These are phyloP conservation scores for Prolemur simus DNA, from an alignment of 2,113 vertebrate genomes.

Conservation along the genomic window DNA sequence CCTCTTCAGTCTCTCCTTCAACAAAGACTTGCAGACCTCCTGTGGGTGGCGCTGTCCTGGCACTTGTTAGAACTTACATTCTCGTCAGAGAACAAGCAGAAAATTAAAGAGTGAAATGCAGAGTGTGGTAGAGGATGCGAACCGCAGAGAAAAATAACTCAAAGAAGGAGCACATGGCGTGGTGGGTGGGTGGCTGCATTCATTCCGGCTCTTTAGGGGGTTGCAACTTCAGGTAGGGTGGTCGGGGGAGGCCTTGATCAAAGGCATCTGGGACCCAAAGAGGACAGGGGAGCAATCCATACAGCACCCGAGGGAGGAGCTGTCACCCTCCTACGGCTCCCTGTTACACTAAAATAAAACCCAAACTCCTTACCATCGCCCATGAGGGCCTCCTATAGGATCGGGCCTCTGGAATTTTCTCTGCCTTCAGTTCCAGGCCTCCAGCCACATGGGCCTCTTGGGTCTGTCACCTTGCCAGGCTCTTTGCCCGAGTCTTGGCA, in stretches of 20 bases:
- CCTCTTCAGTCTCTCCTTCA: not conserved
- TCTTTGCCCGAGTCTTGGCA: not conserved
- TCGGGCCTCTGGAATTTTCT: rapidly evolving
- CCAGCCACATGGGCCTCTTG: rapidly evolving
- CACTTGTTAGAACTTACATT: not conserved
- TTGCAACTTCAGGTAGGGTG: not conserved
- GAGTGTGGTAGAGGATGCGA: not conserved
- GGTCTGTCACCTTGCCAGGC: not conserved
- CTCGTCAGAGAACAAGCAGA: not conserved
- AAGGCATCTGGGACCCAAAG: not conserved
- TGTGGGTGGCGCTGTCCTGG: not conserved
- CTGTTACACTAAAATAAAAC: not conserved
- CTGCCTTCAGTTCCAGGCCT: not conserved
- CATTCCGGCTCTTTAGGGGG: not conserved
- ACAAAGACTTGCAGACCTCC: not conserved
- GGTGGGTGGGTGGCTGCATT: not conserved
- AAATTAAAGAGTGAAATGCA: not conserved
- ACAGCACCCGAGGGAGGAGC: not conserved
- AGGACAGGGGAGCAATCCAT: rapidly evolving
- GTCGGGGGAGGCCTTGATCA: not conserved
- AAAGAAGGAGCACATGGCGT: too few relatives aligned
- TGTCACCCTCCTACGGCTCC: not conserved
- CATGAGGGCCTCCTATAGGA: not conserved
- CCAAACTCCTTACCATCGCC: not conserved
- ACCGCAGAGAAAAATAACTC: not conserved